Evolutionary conservation across 2,888 invertebrate genomes (phyloP).

Genomic region (Salpingus planirostris): DNA sequence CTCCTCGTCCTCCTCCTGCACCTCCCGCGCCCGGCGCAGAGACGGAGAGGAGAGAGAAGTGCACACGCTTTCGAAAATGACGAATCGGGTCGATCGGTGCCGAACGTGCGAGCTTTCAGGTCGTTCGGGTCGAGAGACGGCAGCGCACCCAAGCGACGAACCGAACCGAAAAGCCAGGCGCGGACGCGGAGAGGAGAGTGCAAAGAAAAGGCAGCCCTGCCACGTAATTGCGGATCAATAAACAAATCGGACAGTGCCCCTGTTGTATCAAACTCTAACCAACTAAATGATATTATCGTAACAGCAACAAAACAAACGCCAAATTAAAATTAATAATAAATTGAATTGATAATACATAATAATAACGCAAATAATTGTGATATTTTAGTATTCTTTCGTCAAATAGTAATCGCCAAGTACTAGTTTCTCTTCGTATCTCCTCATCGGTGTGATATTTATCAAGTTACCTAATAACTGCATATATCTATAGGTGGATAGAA

Average conservation of each 20-base stretch:
- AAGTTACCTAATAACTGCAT: too few relatives aligned
- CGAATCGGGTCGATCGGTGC: conserved; percentile 15
- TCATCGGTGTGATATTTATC: too few relatives aligned
- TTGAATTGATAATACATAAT: too few relatives aligned
- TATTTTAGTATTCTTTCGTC: conserved; percentile 43
- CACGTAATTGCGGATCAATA: conserved; percentile 41
- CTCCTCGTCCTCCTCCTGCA: too few relatives aligned
- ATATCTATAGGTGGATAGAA: too few relatives aligned
- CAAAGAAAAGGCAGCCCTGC: conserved; percentile 32
- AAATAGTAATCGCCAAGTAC: conserved; percentile 22
- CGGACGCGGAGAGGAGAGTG: conserved; percentile 7
- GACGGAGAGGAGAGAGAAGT: too few relatives aligned
- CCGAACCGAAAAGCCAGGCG: too few relatives aligned
- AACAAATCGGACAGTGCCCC: conserved; percentile 37
- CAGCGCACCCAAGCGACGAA: too few relatives aligned
- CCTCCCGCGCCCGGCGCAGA: too few relatives aligned
- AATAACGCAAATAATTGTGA: conserved; percentile 42
- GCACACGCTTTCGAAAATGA: conserved; percentile 30
- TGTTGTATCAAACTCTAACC: conserved; percentile 40
- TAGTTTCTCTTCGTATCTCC: conserved; percentile 15
- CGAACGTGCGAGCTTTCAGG: conserved; percentile 8
- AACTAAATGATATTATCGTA: too few relatives aligned
- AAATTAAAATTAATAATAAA: too few relatives aligned
- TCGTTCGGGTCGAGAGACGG: conserved; percentile 5
- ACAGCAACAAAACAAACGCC: too few relatives aligned